These are phyloP conservation scores for Bombus sylvicola DNA, from an alignment of 1,140 invertebrate species.

Conservation along the genomic window DNA sequence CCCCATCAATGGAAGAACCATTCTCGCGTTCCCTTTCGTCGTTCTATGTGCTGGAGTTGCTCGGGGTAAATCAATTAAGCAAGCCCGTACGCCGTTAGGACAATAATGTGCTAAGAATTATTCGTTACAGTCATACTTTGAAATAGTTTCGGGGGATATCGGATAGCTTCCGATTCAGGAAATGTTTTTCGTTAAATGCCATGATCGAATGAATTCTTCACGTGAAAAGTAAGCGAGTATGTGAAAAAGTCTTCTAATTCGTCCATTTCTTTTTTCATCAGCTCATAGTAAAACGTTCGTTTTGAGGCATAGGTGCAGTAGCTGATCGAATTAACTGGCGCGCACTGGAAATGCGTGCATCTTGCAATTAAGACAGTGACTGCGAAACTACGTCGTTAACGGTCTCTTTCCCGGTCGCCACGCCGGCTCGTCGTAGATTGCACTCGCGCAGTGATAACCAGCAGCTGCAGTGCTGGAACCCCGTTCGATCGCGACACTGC, in stretches of 20 bases:
- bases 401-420: constrained; percentile 27
- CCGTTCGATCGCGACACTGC: constrained; percentile 39
- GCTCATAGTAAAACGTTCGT: background rate
- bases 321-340: no score
- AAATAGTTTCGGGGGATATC: no score
- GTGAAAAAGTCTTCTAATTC: no score
- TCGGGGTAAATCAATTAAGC: background rate
- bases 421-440: constrained; percentile 45
- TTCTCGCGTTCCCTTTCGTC: background rate
- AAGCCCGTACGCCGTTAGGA: background rate
- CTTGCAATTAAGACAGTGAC: constrained; percentile 57
- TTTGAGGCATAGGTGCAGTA: no score
- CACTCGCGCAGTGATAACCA: constrained; percentile 71
- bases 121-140: no score
- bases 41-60: background rate
- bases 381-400: constrained; percentile 56
- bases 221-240: no score
- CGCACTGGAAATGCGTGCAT: background rate
- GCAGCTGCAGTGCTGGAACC: constrained; percentile 64
- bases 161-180: no score
- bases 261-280: no score
- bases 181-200: no score
- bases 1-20: constrained; percentile 2
- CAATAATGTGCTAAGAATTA: background rate
- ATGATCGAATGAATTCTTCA: no score